These are phyloP conservation scores for Onychostruthus taczanowskii DNA, from an alignment of 2,113 vertebrate genomes.

Conservation along the genomic window DNA sequence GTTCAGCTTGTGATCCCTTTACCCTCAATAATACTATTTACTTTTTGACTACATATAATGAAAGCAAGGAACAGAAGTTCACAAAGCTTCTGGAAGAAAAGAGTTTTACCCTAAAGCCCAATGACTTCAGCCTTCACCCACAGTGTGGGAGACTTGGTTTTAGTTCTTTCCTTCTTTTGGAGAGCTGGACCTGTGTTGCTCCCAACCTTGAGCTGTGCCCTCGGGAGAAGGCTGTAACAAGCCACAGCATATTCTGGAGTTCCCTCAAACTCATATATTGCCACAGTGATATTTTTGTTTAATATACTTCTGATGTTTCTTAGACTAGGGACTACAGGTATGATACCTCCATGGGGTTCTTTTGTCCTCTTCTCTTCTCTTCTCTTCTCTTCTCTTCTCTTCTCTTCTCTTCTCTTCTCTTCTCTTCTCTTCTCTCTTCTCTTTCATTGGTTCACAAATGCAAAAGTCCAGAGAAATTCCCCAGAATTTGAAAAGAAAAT, in stretches of 20 bases:
- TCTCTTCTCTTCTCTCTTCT: neutral
- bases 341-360: neutral
- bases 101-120: neutral
- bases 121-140: neutral
- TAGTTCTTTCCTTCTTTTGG: neutral
- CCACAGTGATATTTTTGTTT: neutral
- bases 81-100: neutral
- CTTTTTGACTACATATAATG: neutral
- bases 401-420: neutral
- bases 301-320: neutral
- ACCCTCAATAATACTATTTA: neutral
- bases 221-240: slow-evolving; percentile 7
- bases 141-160: neutral
- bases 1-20: neutral
- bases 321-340: neutral
- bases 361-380: neutral
- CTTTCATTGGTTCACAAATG: neutral
- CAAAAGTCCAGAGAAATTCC: neutral
- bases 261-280: neutral
- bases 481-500: neutral
- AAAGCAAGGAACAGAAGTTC: neutral
- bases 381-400: too few relatives aligned
- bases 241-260: neutral
- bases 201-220: neutral
- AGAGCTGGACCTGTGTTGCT: neutral